A percentile compares a stretch with the other conserved stretches of the same genome.
Evolutionary conservation across 2,113 vertebrate genomes (phyloP).

Genomic region (Bettongia penicillata): DNA sequence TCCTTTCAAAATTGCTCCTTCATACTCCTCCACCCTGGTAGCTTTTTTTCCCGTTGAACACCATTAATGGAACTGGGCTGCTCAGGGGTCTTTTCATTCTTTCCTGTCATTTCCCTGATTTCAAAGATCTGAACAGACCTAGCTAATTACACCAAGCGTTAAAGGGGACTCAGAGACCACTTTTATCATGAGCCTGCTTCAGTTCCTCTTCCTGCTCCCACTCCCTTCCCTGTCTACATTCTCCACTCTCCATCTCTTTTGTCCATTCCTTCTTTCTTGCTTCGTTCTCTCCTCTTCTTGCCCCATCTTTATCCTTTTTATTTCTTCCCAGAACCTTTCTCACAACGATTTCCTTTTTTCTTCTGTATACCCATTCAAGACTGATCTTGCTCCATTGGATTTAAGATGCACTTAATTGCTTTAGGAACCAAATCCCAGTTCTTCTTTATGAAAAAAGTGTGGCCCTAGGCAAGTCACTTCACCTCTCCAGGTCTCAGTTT

Average conservation of each 20-base stretch:
- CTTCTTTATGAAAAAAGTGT: not conserved
- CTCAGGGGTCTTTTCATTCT: not conserved
- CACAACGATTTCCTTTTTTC: not conserved
- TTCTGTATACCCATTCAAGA: not conserved
- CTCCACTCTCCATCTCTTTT: not conserved
- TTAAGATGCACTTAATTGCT: not conserved
- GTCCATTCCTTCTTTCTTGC: not conserved
- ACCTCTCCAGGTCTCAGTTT: not conserved
- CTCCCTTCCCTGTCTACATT: not conserved
- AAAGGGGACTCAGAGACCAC: not conserved
- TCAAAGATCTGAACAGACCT: not conserved
- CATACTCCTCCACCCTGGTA: not conserved
- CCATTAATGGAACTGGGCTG: not conserved
- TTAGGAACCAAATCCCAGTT: not conserved
- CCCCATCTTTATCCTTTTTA: not conserved
- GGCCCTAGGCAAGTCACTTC: not conserved
- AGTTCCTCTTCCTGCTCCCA: not conserved
- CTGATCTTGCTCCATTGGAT: not conserved
- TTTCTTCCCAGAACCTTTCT: not conserved
- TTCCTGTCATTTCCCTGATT: not conserved
- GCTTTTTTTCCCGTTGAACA: not conserved
- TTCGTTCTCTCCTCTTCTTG: too few relatives aligned
- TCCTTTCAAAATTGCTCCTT: not conserved
- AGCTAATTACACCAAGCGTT: not conserved
- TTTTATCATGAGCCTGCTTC: not conserved